Conservation (phyloP, 2,113 vertebrate genomes). For the Crotalus tigris region DNA sequence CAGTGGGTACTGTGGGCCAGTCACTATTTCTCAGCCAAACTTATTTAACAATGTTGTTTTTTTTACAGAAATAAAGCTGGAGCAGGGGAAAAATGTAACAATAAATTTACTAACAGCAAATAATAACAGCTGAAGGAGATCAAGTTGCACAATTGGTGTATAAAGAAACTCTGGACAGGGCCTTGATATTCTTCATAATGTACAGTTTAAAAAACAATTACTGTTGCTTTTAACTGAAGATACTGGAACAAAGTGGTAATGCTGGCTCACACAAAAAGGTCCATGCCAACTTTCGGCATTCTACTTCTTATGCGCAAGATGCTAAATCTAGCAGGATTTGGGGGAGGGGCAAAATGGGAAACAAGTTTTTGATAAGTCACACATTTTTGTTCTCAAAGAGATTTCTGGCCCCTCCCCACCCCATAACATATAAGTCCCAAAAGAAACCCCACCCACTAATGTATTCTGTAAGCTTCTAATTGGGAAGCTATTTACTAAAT, state of each 20-base stretch:
- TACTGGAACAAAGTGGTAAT: not conserved
- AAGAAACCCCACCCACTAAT: conserved; percentile 33
- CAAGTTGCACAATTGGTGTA: not conserved
- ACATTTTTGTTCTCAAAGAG: not conserved
- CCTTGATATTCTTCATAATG: not conserved
- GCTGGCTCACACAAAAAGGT: not conserved
- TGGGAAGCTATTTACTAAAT: conserved; percentile 31
- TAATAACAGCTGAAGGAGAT: not conserved
- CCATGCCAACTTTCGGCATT: not conserved
- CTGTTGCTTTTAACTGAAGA: not conserved
- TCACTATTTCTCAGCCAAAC: not conserved
- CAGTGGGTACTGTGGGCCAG: not conserved
- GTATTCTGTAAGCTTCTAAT: conserved; percentile 29
- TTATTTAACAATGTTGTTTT: not conserved
- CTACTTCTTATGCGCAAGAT: no score
- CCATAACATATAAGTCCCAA: conserved; percentile 14
- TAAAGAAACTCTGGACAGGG: not conserved
- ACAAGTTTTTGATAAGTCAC: not conserved
- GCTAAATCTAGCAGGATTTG: not conserved
- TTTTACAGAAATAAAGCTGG: not conserved
- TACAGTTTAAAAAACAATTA: not conserved
- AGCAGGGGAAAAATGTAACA: not conserved
- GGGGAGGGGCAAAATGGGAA: conserved; percentile 16
- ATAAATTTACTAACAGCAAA: not conserved
- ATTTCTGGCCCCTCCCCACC: not conserved